Evolutionary conservation across 2,888 invertebrate species (phyloP), one percentile per base, ranked within the genome.

Genomic region (Megastigmus dorsalis): DNA sequence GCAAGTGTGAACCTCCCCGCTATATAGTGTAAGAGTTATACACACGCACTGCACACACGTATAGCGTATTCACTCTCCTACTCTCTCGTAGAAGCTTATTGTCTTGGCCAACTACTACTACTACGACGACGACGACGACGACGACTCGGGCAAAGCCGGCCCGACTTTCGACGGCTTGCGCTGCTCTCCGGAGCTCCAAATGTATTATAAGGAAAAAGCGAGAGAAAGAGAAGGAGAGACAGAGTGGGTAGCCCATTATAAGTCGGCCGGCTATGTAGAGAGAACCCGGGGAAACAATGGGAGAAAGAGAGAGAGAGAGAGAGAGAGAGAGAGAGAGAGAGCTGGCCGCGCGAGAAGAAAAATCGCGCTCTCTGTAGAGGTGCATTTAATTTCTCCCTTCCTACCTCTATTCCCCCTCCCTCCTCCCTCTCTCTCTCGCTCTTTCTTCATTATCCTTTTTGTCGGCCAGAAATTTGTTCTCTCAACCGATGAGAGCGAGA

Each of bases 371-470:
- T n/a, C n/a, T n/a, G n/a, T n/a, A 30, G 28, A 26, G 65, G n/a
- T 66, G 72, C 72, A 57, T 72, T 72, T 72, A 65, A 65, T 50
- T 63, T 63, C 71, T 71, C 52, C n/a, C 20, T n/a, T 15, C 10
- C 48, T 52, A 26, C 50, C 26, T 5, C 23, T 18, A 6, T 33
- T 9, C 9, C 48, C 6, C 33, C 18, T 4, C 15, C 50, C 33
- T 18, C 26, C 18, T 9, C 13, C 23, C 3, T 15, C 5, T 23
- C n/a, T 28, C 28, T 41, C 18, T 9, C 13, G n/a, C 3, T 15
- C 5, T 23, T 7, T 28, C 28, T 41, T 65, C 45, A n/a, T 41
- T 57, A 13, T 59, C 50, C 13, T 50, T 33, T 50, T 6, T 10
- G 30, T 1, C 20, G 15, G 52, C 50, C 41, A 28, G 62, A 70